Base-by-base conservation (phyloP, 2,888 invertebrate genomes). In the Cerceris ruficornis region DNA sequence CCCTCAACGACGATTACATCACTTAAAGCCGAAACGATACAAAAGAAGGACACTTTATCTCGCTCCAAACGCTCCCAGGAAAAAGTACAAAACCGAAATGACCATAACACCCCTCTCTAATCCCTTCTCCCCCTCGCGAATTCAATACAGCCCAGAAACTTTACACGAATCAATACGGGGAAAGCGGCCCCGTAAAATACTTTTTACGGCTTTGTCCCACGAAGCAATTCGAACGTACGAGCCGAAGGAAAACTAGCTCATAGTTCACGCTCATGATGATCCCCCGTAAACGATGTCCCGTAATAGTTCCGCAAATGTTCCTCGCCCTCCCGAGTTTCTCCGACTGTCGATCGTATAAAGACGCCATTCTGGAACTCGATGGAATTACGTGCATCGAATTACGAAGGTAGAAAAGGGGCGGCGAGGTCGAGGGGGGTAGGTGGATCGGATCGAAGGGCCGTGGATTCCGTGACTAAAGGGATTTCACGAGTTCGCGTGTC, bases 331-430 rank as follows among this genome's bases (percentile, higher is more conserved):
- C 52, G 58, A 11, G 17, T 57, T 49, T 62, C 49, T 43, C 43
- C 41, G 15, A n/a, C 9, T 58, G 57, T 58, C 64, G 69, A 43
- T 60, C 58, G 62, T 67, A 73, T 76, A 80, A 82, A 75, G 71
- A 73, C 73, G 78, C 69, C 71, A 60, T 83, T 83, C 62, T 60
- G 39, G 59, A 71, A 77, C 72, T 67, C 69, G 83, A 81, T 79
- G 76, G 74, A 83, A 83, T 83, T 83, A 83, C 83, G 76, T 76
- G 81, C 75, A 82, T 77, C 75, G 80, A 82, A 82, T 83, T 83
- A 82, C 80, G 69, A 42, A 43, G 77, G 55, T 54, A 70, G 69
- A 76, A 54, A 64, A 61, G 41, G 43, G 55, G 39, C 41, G 14
- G 42, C n/a, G 9, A 55, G n/a, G 57, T 11, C 15, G 6, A n/a